Evolutionary conservation across 2,888 invertebrate species (phyloP).

Genomic region (Pemphredon lugubris): DNA sequence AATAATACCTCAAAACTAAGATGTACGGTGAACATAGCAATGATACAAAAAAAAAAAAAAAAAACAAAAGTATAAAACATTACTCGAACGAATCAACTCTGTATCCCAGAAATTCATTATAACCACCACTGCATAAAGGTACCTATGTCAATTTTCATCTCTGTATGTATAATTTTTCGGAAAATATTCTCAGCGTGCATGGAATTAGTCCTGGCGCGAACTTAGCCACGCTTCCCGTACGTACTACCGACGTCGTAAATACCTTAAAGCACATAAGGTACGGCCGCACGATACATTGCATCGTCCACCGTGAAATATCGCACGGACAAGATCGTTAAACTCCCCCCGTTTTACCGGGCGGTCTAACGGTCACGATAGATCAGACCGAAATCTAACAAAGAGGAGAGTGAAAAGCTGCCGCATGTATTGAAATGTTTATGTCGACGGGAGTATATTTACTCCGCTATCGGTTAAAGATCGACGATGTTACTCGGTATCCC

Average conservation of each 20-base stretch:
- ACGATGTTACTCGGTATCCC: slow-evolving; percentile 39
- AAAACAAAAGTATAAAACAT: no score
- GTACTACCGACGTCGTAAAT: slow-evolving; percentile 9
- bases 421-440: slow-evolving; percentile 34
- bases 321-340: slow-evolving; percentile 20
- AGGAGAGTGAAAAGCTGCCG: slow-evolving; percentile 9
- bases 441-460: slow-evolving; percentile 32
- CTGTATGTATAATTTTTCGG: no score
- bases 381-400: slow-evolving; percentile 16
- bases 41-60: no score
- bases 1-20: no score
- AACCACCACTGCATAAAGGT: no score
- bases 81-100: no score
- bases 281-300: slow-evolving; percentile 17
- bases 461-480: slow-evolving; percentile 56
- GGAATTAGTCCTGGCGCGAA: no score
- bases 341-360: slow-evolving; percentile 9
- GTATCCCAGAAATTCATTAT: no score
- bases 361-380: slow-evolving; percentile 11
- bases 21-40: no score
- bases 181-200: no score
- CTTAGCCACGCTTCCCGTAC: no score
- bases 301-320: slow-evolving; percentile 24
- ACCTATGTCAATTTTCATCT: no score
- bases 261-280: slow-evolving; percentile 4